Base-by-base conservation (phyloP, 2,797 vertebrate genomes). In the Zenarchopterus dispar region DNA sequence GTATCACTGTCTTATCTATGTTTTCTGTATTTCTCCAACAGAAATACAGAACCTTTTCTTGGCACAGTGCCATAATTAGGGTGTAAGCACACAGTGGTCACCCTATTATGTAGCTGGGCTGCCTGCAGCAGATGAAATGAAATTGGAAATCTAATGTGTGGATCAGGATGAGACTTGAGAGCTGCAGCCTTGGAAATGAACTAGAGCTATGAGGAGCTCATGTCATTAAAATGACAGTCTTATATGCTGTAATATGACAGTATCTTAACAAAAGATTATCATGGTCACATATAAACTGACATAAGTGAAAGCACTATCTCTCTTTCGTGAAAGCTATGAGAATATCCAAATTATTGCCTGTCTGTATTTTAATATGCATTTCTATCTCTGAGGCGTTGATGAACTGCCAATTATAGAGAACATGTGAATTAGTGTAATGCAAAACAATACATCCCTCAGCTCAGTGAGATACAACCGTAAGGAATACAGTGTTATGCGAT, bases 101-200 rank as follows among this genome's bases (percentile, higher is more conserved):
- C 44, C 59, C 43, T 50, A 50, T 67, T 54, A 43, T 28, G 36
- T 31, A 28, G 67, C 52, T 61, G 24, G 26, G 46, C 26, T 43
- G 67, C 66, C 56, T 61, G 52, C 7, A 46, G 60, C 66, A 65
- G 52, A 60, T 46, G 42, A 56, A 39, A 48, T 6, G 24, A 52
- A 49, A 56, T 51, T 62, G 43, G 42, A 53, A 62, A 56, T 44
- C 36, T 66, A 47, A 23, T 53, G 44, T 46, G 31, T 52, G 31
- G 2, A 59, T 59, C 18, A n/a, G 23, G 41, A 69, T 55, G 45
- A 44, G 18, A 54, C 24, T 43, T 1, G 1, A 62, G 52, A 51
- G n/a, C 45, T 43, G 46, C 51, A 53, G 47, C 31, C 43, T 53
- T 11, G 8, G 47, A 44, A 70, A 44, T 57, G 19, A 58, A 44